A percentile compares a stretch with the other conserved stretches of the same genome.
Evolutionary conservation across 1,140 invertebrate species (phyloP).

Genomic region (Charaxes varanes): DNA sequence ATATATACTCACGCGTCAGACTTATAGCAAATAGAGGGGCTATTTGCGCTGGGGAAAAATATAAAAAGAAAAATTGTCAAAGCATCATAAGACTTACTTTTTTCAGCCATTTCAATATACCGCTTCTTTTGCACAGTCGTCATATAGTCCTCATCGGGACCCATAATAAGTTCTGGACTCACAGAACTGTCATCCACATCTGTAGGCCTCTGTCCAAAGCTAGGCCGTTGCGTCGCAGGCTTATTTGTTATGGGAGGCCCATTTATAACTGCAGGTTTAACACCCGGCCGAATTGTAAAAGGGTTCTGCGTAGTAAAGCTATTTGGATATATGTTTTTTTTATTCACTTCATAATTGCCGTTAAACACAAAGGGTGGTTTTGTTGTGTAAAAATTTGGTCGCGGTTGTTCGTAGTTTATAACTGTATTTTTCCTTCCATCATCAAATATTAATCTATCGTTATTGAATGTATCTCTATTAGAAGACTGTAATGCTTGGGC

Average conservation of each 20-base stretch:
- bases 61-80: too few species aligned
- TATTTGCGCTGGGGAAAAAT: too few species aligned
- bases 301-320: conserved; percentile 33
- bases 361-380: conserved; percentile 10
- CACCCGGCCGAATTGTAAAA: conserved; percentile 32
- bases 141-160: conserved; percentile 50
- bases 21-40: too few species aligned
- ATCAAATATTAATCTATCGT: conserved; percentile 15
- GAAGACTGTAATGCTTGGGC: too few species aligned
- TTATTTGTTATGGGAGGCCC: conserved; percentile 54
- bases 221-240: conserved; percentile 27
- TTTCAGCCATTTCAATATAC: conserved; percentile 41
- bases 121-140: conserved; percentile 34
- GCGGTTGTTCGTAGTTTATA: conserved; percentile 22
- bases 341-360: neutral
- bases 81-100: conserved; percentile 46
- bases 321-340: conserved; percentile 3
- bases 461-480: conserved; percentile 4
- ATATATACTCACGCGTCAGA: too few species aligned
- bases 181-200: conserved; percentile 12
- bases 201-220: neutral
- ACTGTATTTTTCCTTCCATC: conserved; percentile 20
- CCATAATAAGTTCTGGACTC: conserved; percentile 35
- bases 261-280: conserved; percentile 35
- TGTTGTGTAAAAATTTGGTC: conserved; percentile 4